Conservation (phyloP, 2,888 invertebrate genomes). For the Serripes groenlandicus region DNA sequence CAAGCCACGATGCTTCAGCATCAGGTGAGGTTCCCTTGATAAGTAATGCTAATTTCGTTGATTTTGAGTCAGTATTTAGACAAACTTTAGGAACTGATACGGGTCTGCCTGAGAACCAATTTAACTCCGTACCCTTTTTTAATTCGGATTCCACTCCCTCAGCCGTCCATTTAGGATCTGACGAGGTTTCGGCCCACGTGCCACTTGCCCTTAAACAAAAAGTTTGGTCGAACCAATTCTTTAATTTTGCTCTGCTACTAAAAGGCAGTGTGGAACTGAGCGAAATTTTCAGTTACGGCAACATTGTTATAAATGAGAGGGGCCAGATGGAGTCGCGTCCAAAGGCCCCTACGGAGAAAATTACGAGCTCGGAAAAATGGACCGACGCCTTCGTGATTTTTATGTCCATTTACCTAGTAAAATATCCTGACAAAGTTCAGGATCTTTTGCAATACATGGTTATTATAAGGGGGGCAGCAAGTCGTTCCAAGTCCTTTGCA, state of each 20-base stretch:
- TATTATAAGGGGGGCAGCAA: conserved; percentile 37
- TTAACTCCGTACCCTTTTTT: no score
- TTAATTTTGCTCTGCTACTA: conserved; percentile 25
- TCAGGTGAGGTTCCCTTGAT: no score
- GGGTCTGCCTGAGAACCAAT: no score
- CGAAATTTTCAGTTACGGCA: not conserved
- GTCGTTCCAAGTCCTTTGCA: not conserved
- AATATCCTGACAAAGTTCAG: conserved; percentile 13
- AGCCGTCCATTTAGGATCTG: no score
- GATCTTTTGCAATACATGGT: conserved; percentile 51
- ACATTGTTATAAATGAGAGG: not conserved
- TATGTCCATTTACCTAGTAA: conserved; percentile 6
- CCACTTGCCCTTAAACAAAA: not conserved
- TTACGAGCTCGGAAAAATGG: conserved; percentile 45
- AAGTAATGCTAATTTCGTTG: no score
- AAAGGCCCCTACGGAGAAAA: conserved; percentile 13
- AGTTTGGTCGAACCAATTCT: conserved; percentile 16
- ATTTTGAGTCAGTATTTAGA: no score
- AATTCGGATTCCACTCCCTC: no score
- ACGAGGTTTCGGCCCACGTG: not conserved
- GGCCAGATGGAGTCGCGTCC: not conserved
- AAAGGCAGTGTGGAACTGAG: conserved; percentile 18
- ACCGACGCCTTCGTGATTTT: conserved; percentile 52
- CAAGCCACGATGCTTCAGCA: no score
- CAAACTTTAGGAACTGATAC: no score